Evolutionary conservation across 2,113 vertebrate species (phyloP).

Genomic region (Erpornis zantholeuca): DNA sequence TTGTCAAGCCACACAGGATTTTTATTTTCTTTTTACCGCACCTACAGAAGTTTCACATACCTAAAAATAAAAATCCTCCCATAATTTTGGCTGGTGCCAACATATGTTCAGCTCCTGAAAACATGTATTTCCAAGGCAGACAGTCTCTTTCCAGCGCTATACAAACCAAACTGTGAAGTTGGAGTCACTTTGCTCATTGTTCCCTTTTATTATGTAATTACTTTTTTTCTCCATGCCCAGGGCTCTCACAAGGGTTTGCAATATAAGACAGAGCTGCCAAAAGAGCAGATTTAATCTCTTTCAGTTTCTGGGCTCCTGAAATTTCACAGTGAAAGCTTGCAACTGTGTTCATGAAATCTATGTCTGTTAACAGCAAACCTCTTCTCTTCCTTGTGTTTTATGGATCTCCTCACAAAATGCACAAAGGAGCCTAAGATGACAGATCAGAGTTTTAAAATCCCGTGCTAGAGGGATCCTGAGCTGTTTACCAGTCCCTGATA

Average conservation of each 20-base stretch:
- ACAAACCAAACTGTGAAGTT: not conserved
- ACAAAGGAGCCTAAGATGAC: not conserved
- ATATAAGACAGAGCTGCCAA: not conserved
- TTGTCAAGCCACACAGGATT: not conserved
- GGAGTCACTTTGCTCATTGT: not conserved
- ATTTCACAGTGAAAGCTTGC: not conserved
- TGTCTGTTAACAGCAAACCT: not conserved
- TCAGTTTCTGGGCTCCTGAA: not conserved
- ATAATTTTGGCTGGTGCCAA: not conserved
- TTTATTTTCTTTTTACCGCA: not conserved
- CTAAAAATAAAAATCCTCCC: not conserved
- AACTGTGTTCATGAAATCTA: not conserved
- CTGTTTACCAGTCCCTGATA: not conserved
- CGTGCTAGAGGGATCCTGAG: not conserved
- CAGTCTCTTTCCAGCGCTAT: not conserved
- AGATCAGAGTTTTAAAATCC: not conserved
- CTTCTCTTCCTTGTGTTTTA: not conserved
- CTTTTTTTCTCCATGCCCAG: not conserved
- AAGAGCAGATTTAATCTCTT: not conserved
- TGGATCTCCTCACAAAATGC: not conserved
- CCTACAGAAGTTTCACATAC: not conserved
- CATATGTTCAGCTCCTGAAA: not conserved
- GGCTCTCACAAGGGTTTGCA: not conserved
- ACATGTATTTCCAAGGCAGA: not conserved
- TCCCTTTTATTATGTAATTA: not conserved